Percentiles rank a stretch among this genome's conserved stretches.
phyloP scores from a whole-genome alignment of 2,888 invertebrate species.

The Pristionchus maxplancki region DNA sequence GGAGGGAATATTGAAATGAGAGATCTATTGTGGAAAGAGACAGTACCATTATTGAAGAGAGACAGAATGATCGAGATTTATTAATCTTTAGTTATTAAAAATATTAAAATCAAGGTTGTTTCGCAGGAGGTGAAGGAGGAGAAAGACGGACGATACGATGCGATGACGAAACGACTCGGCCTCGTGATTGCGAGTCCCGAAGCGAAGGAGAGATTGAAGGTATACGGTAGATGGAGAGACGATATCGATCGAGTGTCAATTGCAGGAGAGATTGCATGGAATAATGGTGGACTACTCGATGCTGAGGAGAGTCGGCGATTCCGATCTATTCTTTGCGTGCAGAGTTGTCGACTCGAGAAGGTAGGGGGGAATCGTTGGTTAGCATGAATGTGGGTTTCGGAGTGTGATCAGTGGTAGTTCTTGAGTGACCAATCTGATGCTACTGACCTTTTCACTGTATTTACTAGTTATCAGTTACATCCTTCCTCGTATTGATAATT shows the following conservation, averaged over 20 bases:
- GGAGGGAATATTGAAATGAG: neutral
- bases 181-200: constrained; percentile 43
- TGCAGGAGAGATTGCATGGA: constrained; percentile 54
- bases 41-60: neutral
- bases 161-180: constrained; percentile 19
- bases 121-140: constrained; percentile 24
- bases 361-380: neutral
- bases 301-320: constrained; percentile 50
- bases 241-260: neutral
- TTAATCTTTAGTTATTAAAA: neutral
- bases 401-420: neutral
- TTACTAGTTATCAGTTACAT: neutral
- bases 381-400: neutral
- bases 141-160: constrained; percentile 34
- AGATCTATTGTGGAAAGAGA: neutral
- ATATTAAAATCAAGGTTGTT: neutral
- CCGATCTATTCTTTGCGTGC: constrained; percentile 53
- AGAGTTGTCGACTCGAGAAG: constrained; percentile 39
- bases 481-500: too few relatives aligned
- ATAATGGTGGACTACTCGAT: constrained; percentile 50
- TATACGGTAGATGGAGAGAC: constrained; percentile 12
- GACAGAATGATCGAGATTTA: neutral
- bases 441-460: neutral
- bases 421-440: neutral
- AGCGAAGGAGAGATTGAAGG: constrained; percentile 49